Evolutionary conservation across 2,797 vertebrate species (phyloP).

Genomic region (Gallinago stenura): DNA sequence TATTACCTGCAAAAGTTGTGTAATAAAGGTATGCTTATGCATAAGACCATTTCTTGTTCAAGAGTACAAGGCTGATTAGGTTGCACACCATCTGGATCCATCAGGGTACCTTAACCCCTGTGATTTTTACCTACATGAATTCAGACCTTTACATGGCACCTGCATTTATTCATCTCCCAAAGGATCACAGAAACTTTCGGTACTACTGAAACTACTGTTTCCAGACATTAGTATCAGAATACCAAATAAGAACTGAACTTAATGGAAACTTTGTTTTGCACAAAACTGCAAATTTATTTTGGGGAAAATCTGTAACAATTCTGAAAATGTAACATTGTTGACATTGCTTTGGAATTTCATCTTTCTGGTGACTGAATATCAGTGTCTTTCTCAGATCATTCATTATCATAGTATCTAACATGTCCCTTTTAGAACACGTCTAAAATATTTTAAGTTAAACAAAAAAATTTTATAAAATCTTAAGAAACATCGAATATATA

Average conservation of each 20-base stretch:
- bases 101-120: no score
- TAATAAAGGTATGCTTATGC: neutral
- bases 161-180: neutral
- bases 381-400: neutral
- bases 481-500: neutral
- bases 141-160: neutral
- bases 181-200: neutral
- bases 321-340: neutral
- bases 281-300: neutral
- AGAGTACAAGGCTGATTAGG: neutral
- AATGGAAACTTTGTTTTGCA: neutral
- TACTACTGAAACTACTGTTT: neutral
- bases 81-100: neutral
- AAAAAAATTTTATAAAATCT: neutral
- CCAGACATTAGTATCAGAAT: neutral
- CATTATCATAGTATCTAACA: neutral
- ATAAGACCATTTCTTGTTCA: neutral
- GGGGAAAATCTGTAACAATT: neutral
- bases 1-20: neutral
- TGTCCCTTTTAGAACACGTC: fast-evolving
- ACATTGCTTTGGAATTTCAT: neutral
- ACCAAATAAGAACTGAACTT: neutral
- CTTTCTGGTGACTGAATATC: neutral
- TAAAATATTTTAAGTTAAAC: neutral
- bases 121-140: neutral